These are phyloP conservation scores for Pedetes capensis DNA, from an alignment of 2,113 vertebrate genomes.

Conservation along the genomic window DNA sequence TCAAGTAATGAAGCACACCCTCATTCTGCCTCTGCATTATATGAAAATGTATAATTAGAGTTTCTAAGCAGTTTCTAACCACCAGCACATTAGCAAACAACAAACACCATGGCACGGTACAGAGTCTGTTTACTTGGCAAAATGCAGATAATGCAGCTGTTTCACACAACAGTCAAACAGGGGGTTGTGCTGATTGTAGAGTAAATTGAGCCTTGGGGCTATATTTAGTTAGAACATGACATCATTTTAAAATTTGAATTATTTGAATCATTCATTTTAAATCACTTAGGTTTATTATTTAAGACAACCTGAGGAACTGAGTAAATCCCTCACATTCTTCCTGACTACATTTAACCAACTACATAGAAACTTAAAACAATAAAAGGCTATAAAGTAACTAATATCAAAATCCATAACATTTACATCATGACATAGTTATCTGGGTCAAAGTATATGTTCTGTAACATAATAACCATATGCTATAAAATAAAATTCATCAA, in stretches of 20 bases:
- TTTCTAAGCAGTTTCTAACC: conserved; percentile 68
- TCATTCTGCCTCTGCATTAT: conserved; percentile 50
- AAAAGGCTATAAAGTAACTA: background rate
- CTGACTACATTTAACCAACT: background rate
- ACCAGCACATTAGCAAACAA: conserved; percentile 71
- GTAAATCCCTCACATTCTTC: background rate
- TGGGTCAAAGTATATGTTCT: conserved; percentile 60
- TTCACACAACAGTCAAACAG: conserved; percentile 33
- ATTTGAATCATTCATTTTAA: conserved; percentile 47
- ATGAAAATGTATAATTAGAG: conserved; percentile 65
- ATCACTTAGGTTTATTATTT: background rate
- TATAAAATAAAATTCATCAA: conserved; percentile 61
- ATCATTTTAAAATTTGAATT: conserved; percentile 53
- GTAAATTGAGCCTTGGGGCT: conserved; percentile 7
- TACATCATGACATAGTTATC: conserved; percentile 1
- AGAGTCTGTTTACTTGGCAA: conserved; percentile 59
- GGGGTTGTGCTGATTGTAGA: conserved; percentile 20
- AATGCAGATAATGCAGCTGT: conserved; percentile 62
- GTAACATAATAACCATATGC: conserved; percentile 58
- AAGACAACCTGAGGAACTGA: background rate
- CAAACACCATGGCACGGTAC: conserved; percentile 57
- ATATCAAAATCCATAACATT: conserved; percentile 36
- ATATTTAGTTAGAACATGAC: conserved; percentile 43
- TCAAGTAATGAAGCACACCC: conserved; percentile 46
- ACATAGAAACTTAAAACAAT: conserved; percentile 16